A percentile compares a stretch with the other conserved stretches of the same genome.
Evolutionary conservation across 2,113 vertebrate genomes (phyloP).

Genomic region (Vimba vimba): DNA sequence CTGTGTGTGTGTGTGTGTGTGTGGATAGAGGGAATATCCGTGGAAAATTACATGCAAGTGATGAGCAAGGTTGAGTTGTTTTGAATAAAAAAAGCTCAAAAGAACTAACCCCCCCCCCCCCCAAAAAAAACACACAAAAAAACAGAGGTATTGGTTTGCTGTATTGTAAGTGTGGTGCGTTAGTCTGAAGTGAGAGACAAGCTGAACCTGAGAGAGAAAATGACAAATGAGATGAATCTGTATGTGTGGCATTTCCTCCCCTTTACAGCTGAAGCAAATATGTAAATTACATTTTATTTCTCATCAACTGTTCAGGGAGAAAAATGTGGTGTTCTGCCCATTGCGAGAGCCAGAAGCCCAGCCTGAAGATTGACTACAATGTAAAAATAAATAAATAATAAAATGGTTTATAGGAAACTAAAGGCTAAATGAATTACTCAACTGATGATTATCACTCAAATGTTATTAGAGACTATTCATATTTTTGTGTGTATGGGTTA

Average conservation of each 20-base stretch:
- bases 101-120: not conserved
- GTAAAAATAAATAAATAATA: too few relatives aligned
- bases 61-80: not conserved
- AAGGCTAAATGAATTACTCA: constrained; percentile 34
- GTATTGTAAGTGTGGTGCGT: not conserved
- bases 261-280: constrained; percentile 27
- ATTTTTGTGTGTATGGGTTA: constrained; percentile 17
- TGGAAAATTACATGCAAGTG: not conserved
- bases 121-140: too few relatives aligned
- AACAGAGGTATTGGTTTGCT: not conserved
- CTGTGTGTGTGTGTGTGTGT: not conserved
- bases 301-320: constrained; percentile 41
- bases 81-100: not conserved
- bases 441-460: constrained; percentile 21
- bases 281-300: constrained; percentile 54
- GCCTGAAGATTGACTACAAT: constrained; percentile 34
- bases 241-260: constrained; percentile 38
- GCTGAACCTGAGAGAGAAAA: not conserved
- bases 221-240: constrained; percentile 19
- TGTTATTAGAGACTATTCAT: constrained; percentile 39
- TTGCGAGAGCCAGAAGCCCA: constrained; percentile 33
- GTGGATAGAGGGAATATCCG: not conserved
- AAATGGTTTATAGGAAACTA: too few relatives aligned
- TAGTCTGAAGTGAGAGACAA: not conserved
- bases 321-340: constrained; percentile 37